Conservation (phyloP, 2,113 vertebrate species). For the Sinocyclocheilus grahami region DNA sequence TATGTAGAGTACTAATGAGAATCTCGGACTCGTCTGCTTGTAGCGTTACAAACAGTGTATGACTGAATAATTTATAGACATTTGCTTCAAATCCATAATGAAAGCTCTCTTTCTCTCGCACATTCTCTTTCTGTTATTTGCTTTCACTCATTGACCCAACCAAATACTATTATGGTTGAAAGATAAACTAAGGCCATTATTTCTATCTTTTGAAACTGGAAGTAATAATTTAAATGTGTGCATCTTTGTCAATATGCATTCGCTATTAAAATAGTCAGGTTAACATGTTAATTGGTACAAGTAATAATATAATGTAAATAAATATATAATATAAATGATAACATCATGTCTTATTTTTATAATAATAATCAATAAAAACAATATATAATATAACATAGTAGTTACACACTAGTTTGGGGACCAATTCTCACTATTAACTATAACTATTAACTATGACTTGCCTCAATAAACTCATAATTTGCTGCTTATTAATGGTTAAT, state of each 20-base stretch:
- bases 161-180: background rate
- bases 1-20: constrained; percentile 37
- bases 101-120: constrained; percentile 33
- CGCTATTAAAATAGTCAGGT: too few relatives aligned
- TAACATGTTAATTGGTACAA: too few relatives aligned
- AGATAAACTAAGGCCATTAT: background rate
- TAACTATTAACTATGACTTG: background rate
- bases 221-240: background rate
- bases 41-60: constrained; percentile 40
- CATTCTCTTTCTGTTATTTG: constrained; percentile 13
- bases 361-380: background rate
- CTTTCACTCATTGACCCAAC: background rate
- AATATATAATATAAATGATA: too few relatives aligned
- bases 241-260: too few relatives aligned
- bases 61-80: constrained; percentile 61
- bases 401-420: too few relatives aligned
- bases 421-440: background rate
- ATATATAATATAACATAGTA: background rate
- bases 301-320: background rate
- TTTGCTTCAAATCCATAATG: constrained; percentile 48
- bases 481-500: background rate
- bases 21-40: constrained; percentile 22
- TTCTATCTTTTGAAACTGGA: background rate
- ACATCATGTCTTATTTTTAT: background rate
- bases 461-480: background rate